Conservation (phyloP, 1,140 invertebrate genomes). For the Ceratosolen solmsi region DNA sequence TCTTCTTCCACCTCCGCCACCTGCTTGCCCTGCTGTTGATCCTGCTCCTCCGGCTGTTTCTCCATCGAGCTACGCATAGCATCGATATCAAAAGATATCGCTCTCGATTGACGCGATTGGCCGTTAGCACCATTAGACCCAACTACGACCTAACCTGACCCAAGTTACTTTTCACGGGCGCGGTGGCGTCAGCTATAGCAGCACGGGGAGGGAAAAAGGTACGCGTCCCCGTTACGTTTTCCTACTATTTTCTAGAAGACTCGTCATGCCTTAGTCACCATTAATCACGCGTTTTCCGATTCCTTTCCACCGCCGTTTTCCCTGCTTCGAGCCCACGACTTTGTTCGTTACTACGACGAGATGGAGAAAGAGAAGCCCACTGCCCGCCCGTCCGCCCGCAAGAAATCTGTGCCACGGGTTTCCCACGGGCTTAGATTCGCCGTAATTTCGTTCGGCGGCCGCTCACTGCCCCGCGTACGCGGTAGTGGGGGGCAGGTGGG, state of each 20-base stretch:
- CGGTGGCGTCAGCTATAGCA: not conserved
- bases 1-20: not conserved
- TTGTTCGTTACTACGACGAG: not conserved
- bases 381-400: conserved; percentile 51
- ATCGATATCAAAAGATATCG: not conserved
- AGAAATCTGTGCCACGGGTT: conserved; percentile 65
- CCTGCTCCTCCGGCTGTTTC: not conserved
- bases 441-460: conserved; percentile 4
- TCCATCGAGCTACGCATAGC: not conserved
- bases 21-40: not conserved
- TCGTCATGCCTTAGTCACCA: not conserved
- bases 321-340: not conserved
- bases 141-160: not conserved
- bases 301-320: not conserved
- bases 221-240: not conserved
- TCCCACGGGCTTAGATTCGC: conserved; percentile 60
- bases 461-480: not conserved
- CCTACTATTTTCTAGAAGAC: not conserved
- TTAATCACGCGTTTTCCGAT: conserved; percentile 19
- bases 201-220: no score
- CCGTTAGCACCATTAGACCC: not conserved
- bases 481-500: not conserved
- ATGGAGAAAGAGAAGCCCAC: not conserved
- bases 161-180: not conserved
- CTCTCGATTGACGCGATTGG: not conserved